Evolutionary conservation across 2,888 invertebrate genomes (phyloP), one percentile per base, ranked within the genome.

Genomic region (Blastobasis adustella): DNA sequence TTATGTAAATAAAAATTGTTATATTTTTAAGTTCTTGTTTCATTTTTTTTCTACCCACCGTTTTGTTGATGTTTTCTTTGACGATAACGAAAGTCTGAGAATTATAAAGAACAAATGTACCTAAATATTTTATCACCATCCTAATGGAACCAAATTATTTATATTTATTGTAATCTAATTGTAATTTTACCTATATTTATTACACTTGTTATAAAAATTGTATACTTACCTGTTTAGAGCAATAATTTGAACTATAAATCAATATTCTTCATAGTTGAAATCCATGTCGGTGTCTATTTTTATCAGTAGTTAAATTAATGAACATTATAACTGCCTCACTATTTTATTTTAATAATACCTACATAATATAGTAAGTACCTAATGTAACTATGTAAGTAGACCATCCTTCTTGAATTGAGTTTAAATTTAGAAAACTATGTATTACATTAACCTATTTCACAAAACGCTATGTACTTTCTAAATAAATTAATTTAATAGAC

Each of bases 211-310:
- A 72, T 73, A 65, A 62, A 67, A 67, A 72, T 66, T 70, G 75
- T 82, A 80, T 78, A 78, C 73, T 67, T 73, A 69, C 58, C 47
- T 69, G 63, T 63, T 75, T 82, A 79, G 73, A 83, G 82, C 82
- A 82, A 85, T 84, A 84, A 82, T 76, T 76, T 67, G 74, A 75
- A 71, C 66, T 63, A 7, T 42, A 42, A 56, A 60, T 59, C 60
- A 68, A 70, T 74, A 73, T 69, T 75, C 72, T 79, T 45, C 43
- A 51, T 52, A 77, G 74, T 61, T 61, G 23, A 75, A 77, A 65
- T 62, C 62, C 62, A 62, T 69, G 71, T 82, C 70, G 73, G 75
- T 83, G 79, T 82, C 77, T 83, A 82, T 82, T 81, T 83, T 79
- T 80, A 72, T 68, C 71, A 65, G 67, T 76, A 76, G 74, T 73